Percentiles rank a stretch among this genome's conserved stretches.
Evolutionary conservation across 2,797 vertebrate species (phyloP).

Genomic region (Strix occidentalis): DNA sequence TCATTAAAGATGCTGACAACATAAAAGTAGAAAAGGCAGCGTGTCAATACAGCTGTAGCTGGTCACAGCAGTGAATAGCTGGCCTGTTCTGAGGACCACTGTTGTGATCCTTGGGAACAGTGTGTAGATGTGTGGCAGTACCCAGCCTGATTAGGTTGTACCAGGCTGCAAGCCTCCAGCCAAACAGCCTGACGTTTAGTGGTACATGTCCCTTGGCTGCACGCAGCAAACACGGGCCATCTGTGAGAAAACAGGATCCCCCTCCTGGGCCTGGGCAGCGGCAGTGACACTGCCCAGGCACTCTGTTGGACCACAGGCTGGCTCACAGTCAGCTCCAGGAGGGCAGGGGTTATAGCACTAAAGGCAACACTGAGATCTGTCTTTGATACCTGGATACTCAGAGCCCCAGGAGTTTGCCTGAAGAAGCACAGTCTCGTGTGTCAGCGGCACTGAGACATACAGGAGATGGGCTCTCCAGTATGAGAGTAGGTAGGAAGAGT

Average conservation of each 20-base stretch:
- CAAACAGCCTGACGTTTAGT: conserved; percentile 11
- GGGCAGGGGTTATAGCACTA: background rate
- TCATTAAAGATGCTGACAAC: background rate
- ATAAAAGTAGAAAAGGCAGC: background rate
- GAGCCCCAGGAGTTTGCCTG: background rate
- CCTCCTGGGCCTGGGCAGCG: background rate
- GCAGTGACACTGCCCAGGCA: background rate
- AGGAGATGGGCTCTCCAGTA: background rate
- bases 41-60: background rate
- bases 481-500: background rate
- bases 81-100: background rate
- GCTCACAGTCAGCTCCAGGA: background rate
- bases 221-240: background rate
- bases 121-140: background rate
- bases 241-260: background rate
- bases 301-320: background rate
- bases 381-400: background rate
- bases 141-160: background rate
- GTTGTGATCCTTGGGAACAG: background rate
- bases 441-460: fast-evolving
- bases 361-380: fast-evolving
- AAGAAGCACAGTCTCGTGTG: background rate
- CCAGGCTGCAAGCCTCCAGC: conserved; percentile 19
- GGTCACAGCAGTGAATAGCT: background rate
- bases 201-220: background rate